Evolutionary conservation across 1,140 invertebrate genomes (phyloP), one percentile per base, ranked within the genome.

Genomic region (Drosophila kanapiae): DNA sequence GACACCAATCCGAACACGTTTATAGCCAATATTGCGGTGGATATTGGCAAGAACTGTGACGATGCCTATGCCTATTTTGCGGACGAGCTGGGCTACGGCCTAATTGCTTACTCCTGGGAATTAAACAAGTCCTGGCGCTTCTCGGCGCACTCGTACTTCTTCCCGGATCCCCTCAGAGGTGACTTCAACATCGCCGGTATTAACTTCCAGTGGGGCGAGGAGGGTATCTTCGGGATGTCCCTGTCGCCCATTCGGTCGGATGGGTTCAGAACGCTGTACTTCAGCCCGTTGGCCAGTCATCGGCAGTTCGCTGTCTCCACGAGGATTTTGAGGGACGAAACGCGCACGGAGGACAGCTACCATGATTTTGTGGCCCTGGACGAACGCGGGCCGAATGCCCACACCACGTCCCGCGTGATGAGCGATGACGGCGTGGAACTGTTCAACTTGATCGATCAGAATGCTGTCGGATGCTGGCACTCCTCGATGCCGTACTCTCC

Each of bases 401-500:
- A 97, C 74, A 95, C 95, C 1, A 97, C 96, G 0, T 82, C 96
- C 1, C 94, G 95, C 65, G 94, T 96, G 4, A 96, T 97, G 94
- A 95, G 95, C 75, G 95, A 96, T 9, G 93, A 95, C 37, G 96
- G 96, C 13, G 92, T 97, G 3, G 95, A 96, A 93, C 94, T 97
- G 42, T 97, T 95, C 88, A 96, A 95, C 92, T 93, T 97, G 47
- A 95, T 97, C 53, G 96, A 97, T 91, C 95, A 96, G 78, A 97
- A 97, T 75, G 95, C 95, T 3, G 94, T 97, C 1, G 96, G 96
- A 11, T 97, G 96, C 84, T 97, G 96, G 96, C 96, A 96, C 80
- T 95, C 95, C 0, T 92, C 93, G 6, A 93, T 95, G 53, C 95
- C 95, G 1, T 96, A 96, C 58, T 93, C 94, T 13, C 94, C 95